phyloP scores from a whole-genome alignment of 2,888 invertebrate genomes.

The Amiota mariae region DNA sequence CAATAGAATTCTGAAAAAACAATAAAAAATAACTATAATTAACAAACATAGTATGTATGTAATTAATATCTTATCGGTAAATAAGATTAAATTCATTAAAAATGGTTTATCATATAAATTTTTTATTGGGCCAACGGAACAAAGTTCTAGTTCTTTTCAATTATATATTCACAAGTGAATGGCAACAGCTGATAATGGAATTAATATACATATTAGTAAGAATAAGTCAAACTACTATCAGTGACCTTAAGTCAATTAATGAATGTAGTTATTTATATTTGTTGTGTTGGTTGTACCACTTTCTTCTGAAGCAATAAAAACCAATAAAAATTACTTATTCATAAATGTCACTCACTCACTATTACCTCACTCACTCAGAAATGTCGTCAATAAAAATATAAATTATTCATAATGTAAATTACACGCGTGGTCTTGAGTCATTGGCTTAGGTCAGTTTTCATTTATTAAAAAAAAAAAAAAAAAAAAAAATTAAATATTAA shows the following conservation, averaged over 20 bases:
- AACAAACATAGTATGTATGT: too few relatives aligned
- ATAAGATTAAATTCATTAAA: constrained; percentile 1
- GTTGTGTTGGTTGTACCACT: not conserved
- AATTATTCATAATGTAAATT: constrained; percentile 1
- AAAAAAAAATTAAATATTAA: too few relatives aligned
- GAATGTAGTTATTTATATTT: not conserved
- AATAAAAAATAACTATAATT: too few relatives aligned
- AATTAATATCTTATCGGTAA: not conserved
- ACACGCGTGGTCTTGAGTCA: constrained; percentile 1
- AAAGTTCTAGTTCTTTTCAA: too few relatives aligned
- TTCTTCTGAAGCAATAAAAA: not conserved
- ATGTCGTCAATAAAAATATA: not conserved
- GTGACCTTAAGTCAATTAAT: not conserved
- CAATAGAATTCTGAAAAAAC: too few relatives aligned
- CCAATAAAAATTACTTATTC: too few relatives aligned
- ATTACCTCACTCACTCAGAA: not conserved
- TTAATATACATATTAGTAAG: too few relatives aligned
- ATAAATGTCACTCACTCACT: not conserved
- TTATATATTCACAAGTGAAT: too few relatives aligned
- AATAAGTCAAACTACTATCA: too few relatives aligned
- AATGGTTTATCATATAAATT: not conserved
- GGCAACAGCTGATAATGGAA: too few relatives aligned
- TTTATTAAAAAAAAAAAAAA: too few relatives aligned
- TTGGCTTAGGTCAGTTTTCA: constrained; percentile 21
- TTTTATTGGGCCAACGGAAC: too few relatives aligned